These are phyloP conservation scores for Cheilosia grossa DNA, from an alignment of 2,888 invertebrate genomes.

Conservation along the genomic window DNA sequence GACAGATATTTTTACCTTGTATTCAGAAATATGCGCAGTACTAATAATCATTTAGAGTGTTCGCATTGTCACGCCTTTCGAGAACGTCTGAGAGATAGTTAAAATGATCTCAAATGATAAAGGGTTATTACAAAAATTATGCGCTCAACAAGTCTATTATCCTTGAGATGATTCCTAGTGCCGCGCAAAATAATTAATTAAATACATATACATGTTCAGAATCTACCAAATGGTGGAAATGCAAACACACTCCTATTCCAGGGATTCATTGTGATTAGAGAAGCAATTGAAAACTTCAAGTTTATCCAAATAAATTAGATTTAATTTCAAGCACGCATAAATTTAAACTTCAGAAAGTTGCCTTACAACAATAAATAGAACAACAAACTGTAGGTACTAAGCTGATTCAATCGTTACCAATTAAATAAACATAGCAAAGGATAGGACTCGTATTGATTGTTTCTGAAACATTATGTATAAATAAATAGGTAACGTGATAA, in stretches of 20 bases:
- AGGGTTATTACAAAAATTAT: too few species aligned
- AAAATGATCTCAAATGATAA: too few species aligned
- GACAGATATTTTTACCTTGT: too few species aligned
- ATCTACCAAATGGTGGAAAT: not conserved
- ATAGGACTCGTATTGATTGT: not conserved
- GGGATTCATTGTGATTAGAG: not conserved
- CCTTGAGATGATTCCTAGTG: too few species aligned
- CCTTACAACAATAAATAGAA: conserved; percentile 8
- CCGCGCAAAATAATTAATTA: too few species aligned
- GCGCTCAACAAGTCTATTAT: too few species aligned
- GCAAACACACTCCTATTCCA: not conserved
- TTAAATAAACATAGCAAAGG: not conserved
- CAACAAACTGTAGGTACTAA: not conserved
- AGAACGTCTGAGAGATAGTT: too few species aligned
- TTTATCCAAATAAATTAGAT: not conserved
- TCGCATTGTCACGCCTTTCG: too few species aligned
- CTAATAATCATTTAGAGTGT: too few species aligned
- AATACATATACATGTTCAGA: not conserved
- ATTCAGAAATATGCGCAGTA: too few species aligned
- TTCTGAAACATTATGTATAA: not conserved
- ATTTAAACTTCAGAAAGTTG: conserved; percentile 6
- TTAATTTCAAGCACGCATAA: not conserved
- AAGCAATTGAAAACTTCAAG: not conserved
- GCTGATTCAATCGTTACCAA: not conserved
- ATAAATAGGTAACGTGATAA: conserved; percentile 6